Conservation (phyloP, 2,113 vertebrate genomes). For the Chionis minor region DNA sequence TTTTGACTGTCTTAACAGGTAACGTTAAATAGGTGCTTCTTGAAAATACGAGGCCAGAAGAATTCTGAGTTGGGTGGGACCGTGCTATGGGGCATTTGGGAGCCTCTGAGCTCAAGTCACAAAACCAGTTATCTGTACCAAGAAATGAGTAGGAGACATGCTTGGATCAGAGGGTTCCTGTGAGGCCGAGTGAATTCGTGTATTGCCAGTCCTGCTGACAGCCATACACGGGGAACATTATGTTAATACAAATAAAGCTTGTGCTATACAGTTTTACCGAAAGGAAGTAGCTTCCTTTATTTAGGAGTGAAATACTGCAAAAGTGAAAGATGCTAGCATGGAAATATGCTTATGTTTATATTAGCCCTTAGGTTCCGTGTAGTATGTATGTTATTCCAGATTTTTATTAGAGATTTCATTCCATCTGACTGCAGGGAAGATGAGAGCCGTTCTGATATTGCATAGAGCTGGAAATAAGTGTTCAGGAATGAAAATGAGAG, state of each 20-base stretch:
- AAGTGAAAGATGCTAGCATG: background rate
- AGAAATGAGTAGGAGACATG: no score
- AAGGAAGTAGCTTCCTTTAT: background rate
- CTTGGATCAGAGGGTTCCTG: background rate
- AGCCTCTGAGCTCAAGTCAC: background rate
- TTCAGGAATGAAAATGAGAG: background rate
- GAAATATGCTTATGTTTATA: background rate
- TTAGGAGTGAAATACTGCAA: background rate
- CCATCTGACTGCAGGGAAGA: background rate
- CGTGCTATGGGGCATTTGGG: fast-evolving
- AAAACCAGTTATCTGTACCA: no score
- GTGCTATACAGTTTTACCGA: background rate
- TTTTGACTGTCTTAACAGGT: background rate
- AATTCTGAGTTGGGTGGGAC: background rate
- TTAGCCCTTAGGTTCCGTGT: background rate
- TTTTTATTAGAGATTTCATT: background rate
- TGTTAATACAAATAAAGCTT: background rate
- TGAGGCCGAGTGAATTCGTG: background rate
- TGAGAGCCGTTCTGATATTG: background rate
- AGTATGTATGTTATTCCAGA: background rate
- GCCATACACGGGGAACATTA: fast-evolving
- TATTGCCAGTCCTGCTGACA: background rate
- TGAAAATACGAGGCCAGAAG: background rate
- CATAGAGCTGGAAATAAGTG: background rate
- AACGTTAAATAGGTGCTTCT: background rate